Conservation (phyloP, 2,113 vertebrate genomes). For the Ranitomeya imitator region DNA sequence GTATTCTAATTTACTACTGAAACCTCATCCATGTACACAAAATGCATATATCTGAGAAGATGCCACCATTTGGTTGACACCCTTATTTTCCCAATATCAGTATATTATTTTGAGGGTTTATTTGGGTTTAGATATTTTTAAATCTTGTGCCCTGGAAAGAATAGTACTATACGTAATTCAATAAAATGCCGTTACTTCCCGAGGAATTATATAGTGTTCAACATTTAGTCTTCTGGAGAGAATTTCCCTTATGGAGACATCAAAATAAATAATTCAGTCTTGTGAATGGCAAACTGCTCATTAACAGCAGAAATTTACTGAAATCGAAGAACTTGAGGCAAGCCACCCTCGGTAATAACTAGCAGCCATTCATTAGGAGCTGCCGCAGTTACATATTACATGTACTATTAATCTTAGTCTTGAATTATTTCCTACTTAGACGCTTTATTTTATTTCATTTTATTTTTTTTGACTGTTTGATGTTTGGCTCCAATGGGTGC, state of each 20-base stretch:
- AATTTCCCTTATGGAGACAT: slow-evolving; percentile 26
- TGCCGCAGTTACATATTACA: slow-evolving; percentile 3
- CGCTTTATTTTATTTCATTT: background rate
- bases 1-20: no score
- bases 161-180: no score
- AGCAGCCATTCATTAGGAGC: slow-evolving; percentile 19
- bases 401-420: background rate
- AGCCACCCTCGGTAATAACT: background rate
- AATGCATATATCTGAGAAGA: background rate
- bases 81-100: background rate
- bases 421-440: background rate
- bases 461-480: background rate
- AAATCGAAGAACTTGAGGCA: background rate
- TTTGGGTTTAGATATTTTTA: background rate
- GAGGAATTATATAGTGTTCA: slow-evolving; percentile 7
- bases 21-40: background rate
- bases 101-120: background rate
- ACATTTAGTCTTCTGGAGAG: background rate
- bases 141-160: background rate
- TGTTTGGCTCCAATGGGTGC: background rate
- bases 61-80: background rate
- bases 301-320: slow-evolving; percentile 9
- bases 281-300: slow-evolving; percentile 8
- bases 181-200: background rate
- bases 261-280: slow-evolving; percentile 31